Conservation (phyloP, 2,888 invertebrate genomes). For the Apodemia duryi region DNA sequence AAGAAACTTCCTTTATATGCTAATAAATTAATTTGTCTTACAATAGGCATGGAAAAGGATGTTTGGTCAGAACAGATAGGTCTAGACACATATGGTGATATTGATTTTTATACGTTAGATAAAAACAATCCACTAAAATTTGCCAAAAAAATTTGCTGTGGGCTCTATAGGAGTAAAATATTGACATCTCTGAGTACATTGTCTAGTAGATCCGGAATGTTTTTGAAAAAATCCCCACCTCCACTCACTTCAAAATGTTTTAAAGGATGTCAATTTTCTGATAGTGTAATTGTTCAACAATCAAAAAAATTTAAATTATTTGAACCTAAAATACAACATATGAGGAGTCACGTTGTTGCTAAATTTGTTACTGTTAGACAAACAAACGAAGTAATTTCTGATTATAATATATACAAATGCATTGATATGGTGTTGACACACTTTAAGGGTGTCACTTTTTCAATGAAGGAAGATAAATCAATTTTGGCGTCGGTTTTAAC, state of each 20-base stretch:
- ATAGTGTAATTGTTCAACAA: not conserved
- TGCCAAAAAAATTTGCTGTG: not conserved
- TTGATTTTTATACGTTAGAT: not conserved
- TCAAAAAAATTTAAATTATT: not conserved
- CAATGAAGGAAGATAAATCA: not conserved
- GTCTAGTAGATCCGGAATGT: not conserved
- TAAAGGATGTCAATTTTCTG: not conserved
- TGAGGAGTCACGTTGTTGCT: not conserved
- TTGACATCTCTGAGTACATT: not conserved
- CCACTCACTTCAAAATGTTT: not conserved
- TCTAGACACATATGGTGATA: not conserved
- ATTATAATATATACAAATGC: not conserved
- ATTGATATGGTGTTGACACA: not conserved
- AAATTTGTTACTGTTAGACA: not conserved
- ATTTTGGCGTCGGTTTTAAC: not conserved
- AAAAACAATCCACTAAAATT: not conserved
- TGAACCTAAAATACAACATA: not conserved
- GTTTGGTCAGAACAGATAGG: not conserved
- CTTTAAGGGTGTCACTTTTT: not conserved
- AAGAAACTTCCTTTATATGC: not conserved
- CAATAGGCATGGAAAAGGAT: not conserved
- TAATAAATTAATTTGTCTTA: not conserved
- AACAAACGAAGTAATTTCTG: not conserved
- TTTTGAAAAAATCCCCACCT: conserved; percentile 3
- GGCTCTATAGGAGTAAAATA: not conserved